phyloP scores from a whole-genome alignment of 2,888 invertebrate genomes.

The Polia nebulosa region DNA sequence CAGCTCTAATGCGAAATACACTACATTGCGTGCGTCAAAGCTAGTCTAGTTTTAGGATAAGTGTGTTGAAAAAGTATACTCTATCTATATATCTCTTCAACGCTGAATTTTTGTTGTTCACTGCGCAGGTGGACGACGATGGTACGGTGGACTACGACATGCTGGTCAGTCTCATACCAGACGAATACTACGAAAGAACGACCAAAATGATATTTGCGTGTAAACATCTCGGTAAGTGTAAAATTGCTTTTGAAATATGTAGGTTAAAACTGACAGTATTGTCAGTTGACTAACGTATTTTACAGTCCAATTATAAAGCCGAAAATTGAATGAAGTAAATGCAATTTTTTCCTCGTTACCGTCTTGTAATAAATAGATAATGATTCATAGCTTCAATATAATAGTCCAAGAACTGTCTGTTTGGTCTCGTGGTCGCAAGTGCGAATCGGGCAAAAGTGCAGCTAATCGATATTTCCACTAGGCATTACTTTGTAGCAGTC shows the following conservation, averaged over 20 bases:
- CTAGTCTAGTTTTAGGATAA: too few species aligned
- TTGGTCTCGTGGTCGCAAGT: too few species aligned
- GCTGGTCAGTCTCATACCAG: constrained; percentile 87
- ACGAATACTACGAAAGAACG: constrained; percentile 82
- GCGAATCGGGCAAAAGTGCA: too few species aligned
- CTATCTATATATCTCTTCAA: rapidly evolving
- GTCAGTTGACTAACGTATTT: too few species aligned
- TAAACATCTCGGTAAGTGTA: constrained; percentile 81
- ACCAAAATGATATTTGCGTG: constrained; percentile 84
- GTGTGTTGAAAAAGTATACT: too few species aligned
- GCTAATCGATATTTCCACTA: too few species aligned
- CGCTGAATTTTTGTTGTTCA: neutral
- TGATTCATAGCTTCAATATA: neutral
- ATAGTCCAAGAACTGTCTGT: too few species aligned
- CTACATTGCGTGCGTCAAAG: neutral
- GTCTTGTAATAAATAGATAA: neutral
- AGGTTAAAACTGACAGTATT: too few species aligned
- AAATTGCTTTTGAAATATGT: neutral
- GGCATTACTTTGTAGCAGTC: too few species aligned
- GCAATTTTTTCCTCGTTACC: neutral
- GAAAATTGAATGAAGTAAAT: neutral
- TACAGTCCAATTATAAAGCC: too few species aligned
- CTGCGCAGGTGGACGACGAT: constrained; percentile 83
- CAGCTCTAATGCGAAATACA: too few species aligned
- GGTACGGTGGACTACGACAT: constrained; percentile 87